Evolutionary conservation across 2,113 vertebrate species (phyloP), one percentile per base, ranked within the genome.

Genomic region (Lampris megalopsis): DNA sequence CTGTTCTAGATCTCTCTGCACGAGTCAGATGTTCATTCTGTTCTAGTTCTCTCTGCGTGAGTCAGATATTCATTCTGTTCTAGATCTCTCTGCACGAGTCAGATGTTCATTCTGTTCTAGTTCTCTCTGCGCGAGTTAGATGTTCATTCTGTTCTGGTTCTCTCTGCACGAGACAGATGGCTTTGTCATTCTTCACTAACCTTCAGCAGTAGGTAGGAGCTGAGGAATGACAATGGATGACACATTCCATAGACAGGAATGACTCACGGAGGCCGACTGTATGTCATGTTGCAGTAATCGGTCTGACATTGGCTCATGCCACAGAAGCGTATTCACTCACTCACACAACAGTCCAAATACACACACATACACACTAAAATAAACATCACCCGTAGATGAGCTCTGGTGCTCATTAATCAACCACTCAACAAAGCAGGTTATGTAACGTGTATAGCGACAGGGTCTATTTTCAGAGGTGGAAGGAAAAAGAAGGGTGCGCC

Each of bases 401-500:
- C 84, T 72, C 61, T 45, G 75, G 71, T 60, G 63, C 43, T 62
- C 80, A 84, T 85, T 68, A 75, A 78, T 77, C 80, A 87, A 40
- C 24, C 53, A n/a, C 62, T 87, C 80, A 48, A 87, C 76, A 75
- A 86, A 82, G 58, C 63, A 37, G 60, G 7, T 89, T 87, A 79
- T 68, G 57, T 68, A 91, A 88, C 71, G 13, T 40, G 57, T 85
- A 71, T 49, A 71, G 71, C 70, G 79, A 78, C 75, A 77, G 52
- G 64, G 66, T 90, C 91, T 91, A 92, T 91, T 91, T 90, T 64
- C 86, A 89, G 89, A 62, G 83, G 75, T 60, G 78, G 87, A 83
- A 57, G 75, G 61, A 85, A 60, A 80, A 76, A 11, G 54, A 45
- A 49, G 76, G 79, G 66, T 11, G 70, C 11, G 79, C 76, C 73